Evolutionary conservation across 1,140 invertebrate genomes (phyloP), one percentile per base, ranked within the genome.

Genomic region (Ceratosolen fusciceps): DNA sequence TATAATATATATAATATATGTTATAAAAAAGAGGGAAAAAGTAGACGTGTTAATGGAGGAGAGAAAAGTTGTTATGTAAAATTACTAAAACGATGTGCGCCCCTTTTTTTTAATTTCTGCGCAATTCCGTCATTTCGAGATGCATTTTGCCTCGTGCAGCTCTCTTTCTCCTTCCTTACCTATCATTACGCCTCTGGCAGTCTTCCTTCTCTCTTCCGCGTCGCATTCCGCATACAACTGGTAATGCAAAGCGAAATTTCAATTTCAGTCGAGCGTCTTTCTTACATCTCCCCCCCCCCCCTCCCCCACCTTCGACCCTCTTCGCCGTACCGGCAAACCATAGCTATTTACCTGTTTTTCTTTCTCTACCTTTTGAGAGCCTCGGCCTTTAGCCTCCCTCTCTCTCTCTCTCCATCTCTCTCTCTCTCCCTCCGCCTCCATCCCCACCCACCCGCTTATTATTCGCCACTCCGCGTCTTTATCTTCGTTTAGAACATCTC

Each of bases 171-270:
- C 34, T 70, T 10, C 54, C n/a, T 31, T 34, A 43, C 34, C 16
- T 70, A 29, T 72, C 49, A 54, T 72, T 72, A 52, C 29, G 0
- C 58, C 67, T 71, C 76, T 62, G 52, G 47, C 52, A 31, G 24
- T 71, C 10, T 52, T n/a, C 49, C 39, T 26, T 71, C 65, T 39
- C 68, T 73, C 77, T 78, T 78, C 77, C 77, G 77, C 77, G 65
- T 78, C 68, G 70, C 70, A 73, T 78, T 79, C 77, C 77, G 71
- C 70, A 78, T 78, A 73, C 77, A 74, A 74, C 77, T 79, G 29
- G 77, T 79, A 79, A 79, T 79, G 77, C 77, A 79, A 79, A 67
- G 78, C 72, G 68, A 80, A 80, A 80, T 80, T 75, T 80, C 78
- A 80, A 80, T 80, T 80, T 80, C 60, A 80, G 49, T 34, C 43